Conservation (phyloP, 2,797 vertebrate genomes). For the Lindbergichthys nudifrons region DNA sequence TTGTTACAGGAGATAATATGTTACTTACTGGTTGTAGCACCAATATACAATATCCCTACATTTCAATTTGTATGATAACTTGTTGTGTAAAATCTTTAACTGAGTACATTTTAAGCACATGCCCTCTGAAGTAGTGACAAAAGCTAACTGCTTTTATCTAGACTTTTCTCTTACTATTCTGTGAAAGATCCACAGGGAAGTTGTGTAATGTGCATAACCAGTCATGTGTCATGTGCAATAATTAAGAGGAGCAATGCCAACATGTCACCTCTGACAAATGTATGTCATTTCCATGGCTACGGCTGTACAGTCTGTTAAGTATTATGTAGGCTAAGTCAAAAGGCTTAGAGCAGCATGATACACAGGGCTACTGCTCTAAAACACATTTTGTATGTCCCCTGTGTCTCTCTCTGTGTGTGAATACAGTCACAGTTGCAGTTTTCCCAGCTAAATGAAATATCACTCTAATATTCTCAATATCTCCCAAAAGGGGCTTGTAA, state of each 20-base stretch:
- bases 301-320: constrained; percentile 57
- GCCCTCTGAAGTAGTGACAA: constrained; percentile 8
- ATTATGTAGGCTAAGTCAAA: constrained; percentile 74
- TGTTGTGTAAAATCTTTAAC: not conserved
- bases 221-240: constrained; percentile 36
- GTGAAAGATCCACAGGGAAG: constrained; percentile 8
- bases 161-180: not conserved
- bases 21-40: not conserved
- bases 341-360: constrained; percentile 67
- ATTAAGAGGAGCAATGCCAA: constrained; percentile 41
- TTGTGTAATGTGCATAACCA: constrained; percentile 21
- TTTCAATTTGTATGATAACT: not conserved
- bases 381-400: constrained; percentile 61
- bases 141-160: constrained; percentile 1
- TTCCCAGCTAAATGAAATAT: constrained; percentile 41
- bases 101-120: not conserved
- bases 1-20: not conserved
- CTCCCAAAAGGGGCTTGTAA: not conserved
- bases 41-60: not conserved
- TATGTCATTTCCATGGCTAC: constrained; percentile 79
- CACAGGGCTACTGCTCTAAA: constrained; percentile 46
- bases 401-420: constrained; percentile 9
- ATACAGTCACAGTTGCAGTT: constrained; percentile 1
- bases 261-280: constrained; percentile 67
- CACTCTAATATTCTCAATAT: not conserved